Evolutionary conservation across 1,140 invertebrate genomes (phyloP), one percentile per base, ranked within the genome.

Genomic region (Drosophila lacertosa): DNA sequence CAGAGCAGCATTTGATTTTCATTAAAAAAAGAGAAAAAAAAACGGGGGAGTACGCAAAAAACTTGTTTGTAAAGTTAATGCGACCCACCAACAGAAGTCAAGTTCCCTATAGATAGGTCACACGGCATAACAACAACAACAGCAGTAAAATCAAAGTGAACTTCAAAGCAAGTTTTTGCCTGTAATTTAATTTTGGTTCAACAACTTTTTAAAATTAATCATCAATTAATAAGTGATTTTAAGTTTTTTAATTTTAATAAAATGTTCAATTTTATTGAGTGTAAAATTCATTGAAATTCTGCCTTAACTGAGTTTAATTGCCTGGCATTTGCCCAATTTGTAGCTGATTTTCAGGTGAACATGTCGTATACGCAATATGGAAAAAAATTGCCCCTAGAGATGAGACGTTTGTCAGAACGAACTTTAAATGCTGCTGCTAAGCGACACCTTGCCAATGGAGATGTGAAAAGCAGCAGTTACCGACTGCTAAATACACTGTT

Each of bases 111-210:
- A 37, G 65, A 26, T 33, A 45, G 47, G 65, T 32, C 48, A 68
- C 58, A 47, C 40, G 32, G 29, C 37, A 47, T 32, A 45, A 47
- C 40, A 51, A 35, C 22, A 54, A 16, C 45, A 48, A 40, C 44
- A 65, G 29, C 68, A 68, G 59, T 37, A 59, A 15, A 35, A 70
- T 48, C 75, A 62, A 55, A 60, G n/a, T n/a, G 9, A 73, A 76
- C 77, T 66, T 81, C 69, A 81, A 82, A 86, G 80, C 65, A 35
- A 35, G 72, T 79, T 70, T 80, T 54, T 57, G 51, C 44, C 35
- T 57, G 68, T 50, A 73, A 76, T 66, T 84, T 76, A 62, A 83
- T 58, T 83, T 67, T 4, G 26, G 20, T 9, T 37, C 32, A 40
- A 18, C 13, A 26, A 55, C 40, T n/a, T n/a, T n/a, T n/a, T n/a